phyloP scores from a whole-genome alignment of 2,113 vertebrate species.

The Syngnathus floridae region DNA sequence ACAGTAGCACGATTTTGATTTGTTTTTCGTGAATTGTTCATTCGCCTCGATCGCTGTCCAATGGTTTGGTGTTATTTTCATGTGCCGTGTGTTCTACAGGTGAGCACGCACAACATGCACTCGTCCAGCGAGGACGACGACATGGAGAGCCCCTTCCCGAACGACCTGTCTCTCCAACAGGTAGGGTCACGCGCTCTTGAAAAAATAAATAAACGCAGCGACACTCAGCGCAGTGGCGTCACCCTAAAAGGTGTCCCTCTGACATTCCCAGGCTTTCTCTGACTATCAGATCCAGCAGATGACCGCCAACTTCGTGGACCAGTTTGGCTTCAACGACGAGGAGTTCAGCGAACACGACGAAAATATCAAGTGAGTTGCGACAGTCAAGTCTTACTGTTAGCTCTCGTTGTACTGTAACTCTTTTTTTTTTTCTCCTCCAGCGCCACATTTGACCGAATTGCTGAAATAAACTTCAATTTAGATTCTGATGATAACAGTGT shows the following conservation, averaged over 20 bases:
- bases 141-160: constrained; percentile 87
- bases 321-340: constrained; percentile 95
- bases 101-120: constrained; percentile 91
- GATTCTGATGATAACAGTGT: constrained; percentile 89
- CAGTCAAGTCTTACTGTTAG: neutral
- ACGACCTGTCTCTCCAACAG: constrained; percentile 90
- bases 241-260: neutral
- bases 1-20: no score
- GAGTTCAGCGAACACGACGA: constrained; percentile 95
- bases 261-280: constrained; percentile 79
- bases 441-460: constrained; percentile 90
- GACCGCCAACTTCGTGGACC: constrained; percentile 93
- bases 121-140: constrained; percentile 95
- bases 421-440: constrained; percentile 53
- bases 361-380: constrained; percentile 81
- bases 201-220: neutral
- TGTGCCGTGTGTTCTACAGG: constrained; percentile 63
- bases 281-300: constrained; percentile 99
- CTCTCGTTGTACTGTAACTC: neutral
- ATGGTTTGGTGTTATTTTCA: neutral
- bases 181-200: constrained; percentile 54
- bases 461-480: constrained; percentile 91
- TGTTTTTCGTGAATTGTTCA: no score
- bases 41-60: no score
- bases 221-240: neutral